phyloP scores from a whole-genome alignment of 2,113 vertebrate species.

The Phalacrocorax carbo region DNA sequence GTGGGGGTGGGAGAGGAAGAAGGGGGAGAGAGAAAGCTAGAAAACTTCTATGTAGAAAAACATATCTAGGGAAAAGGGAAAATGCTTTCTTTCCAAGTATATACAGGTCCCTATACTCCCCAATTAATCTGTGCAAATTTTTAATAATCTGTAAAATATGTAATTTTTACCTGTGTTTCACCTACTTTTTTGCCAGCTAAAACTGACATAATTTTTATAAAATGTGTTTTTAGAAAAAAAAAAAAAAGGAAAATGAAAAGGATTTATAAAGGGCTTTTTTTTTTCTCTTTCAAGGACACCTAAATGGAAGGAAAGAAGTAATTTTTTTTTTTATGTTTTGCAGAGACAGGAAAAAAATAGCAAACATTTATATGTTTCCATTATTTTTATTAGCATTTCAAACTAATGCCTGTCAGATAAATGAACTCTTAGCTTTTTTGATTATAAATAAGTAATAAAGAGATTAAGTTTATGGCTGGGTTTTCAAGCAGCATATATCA shows the following conservation, averaged over 20 bases:
- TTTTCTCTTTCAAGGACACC: background rate
- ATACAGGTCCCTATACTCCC: background rate
- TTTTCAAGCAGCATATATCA: background rate
- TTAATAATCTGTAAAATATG: background rate
- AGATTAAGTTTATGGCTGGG: background rate
- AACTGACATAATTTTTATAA: background rate
- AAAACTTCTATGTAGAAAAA: background rate
- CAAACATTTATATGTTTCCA: background rate
- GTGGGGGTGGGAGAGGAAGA: too few species aligned
- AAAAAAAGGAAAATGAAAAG: too few species aligned
- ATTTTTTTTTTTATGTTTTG: background rate
- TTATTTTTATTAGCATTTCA: background rate
- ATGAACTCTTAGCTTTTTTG: background rate
- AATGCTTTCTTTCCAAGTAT: background rate
- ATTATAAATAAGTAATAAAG: background rate
- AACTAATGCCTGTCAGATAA: background rate
- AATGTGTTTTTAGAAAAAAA: too few species aligned
- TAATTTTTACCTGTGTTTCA: background rate
- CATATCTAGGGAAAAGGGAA: background rate
- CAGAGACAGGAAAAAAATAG: background rate
- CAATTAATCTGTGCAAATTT: background rate
- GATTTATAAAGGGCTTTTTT: rapidly evolving
- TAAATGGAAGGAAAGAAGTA: background rate
- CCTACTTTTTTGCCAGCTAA: background rate
- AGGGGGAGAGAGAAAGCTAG: background rate